Base-by-base conservation (phyloP, 2,113 vertebrate species). In the Rhinichthys klamathensis region DNA sequence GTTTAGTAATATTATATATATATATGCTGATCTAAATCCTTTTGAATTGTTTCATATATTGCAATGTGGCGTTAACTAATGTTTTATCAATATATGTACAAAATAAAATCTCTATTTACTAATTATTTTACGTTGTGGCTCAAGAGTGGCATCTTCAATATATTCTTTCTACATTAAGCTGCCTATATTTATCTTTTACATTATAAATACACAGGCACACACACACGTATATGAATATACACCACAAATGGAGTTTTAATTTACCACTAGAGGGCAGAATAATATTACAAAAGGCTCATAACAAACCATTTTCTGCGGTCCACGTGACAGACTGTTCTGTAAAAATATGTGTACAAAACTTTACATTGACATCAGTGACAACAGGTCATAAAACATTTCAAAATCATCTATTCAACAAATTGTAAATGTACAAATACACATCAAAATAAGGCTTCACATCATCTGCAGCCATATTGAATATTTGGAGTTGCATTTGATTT, bases 251-350 rank as follows among this genome's bases (percentile, higher is more conserved):
- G 18, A 61, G 32, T 25, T 61, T 80, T 44, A 41, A 44, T 80
- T 44, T 3, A 80, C 21, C 77, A 80, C 23, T 35, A 80, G 77
- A n/a, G 77, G 56, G 77, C 77, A 61, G 56, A 80, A 61, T 41
- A 61, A 25, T 16, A 25, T 80, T 58, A 79, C 54, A 46, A 60
- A 41, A 12, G 18, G n/a, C 25, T 49, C 73, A 38, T 51, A 51
- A 54, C 73, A 54, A 73, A 1, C 9, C 70, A 44, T n/a, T 73
- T 38, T 69, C 32, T 38, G 65, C 38, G 32, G 16, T 38, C 30
- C 65, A 23, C 3, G 0, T 70, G 35, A 70, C 67, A 27, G 70
- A 27, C 25, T 25, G n/a, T 16, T 49, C 70, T 74, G 72, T 74
- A 74, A 74, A 74, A 74, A 74, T 73, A 73, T 25, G 41, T 8